Base-by-base conservation (phyloP, 2,113 vertebrate genomes). In the Dipodomys spectabilis region DNA sequence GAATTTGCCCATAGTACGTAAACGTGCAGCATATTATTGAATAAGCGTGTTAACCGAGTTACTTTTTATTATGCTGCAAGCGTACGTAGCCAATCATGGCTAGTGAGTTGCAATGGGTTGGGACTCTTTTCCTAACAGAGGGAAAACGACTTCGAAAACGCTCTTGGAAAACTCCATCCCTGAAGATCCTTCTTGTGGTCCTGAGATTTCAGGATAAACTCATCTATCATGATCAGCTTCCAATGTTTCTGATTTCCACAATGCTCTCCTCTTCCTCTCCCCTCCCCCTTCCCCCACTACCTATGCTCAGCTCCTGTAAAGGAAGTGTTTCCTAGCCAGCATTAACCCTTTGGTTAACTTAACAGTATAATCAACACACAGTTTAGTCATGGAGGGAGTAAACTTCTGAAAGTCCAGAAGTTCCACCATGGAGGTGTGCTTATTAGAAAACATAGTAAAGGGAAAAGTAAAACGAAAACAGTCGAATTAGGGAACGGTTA, bases 391-490 rank as follows among this genome's bases (percentile, higher is more conserved):
- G 73, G 28, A n/a, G 18, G 44, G 81, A 32, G 89, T 87, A 81
- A 64, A 49, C 49, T 11, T 28, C 45, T 82, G 62, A 62, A 89
- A 94, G 15, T 74, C 23, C 4, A 19, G 75, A 90, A 39, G 16
- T 69, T 81, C 64, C 35, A 22, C n/a, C 32, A 16, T 67, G 2
- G 18, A 81, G 75, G 60, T 60, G 9, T 62, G 32, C 67, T 82
- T 68, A 22, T 80, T 86, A 83, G 62, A 92, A 93, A 28, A 62
- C n/a, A 28, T 49, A 92, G 45, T 9, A 62, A 92, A 94, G 60
- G 53, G 53, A 82, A 79, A 49, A 88, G 60, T 82, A 78, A 88
- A 86, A 82, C 7, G 77, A 88, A 91, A 82, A 84, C 15, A 57
- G 45, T 86, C 74, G 16, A 32, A 13, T 79, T 89, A 69, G 18